These are phyloP conservation scores for Eublepharis macularius DNA, from an alignment of 2,113 vertebrate species.

Conservation along the genomic window DNA sequence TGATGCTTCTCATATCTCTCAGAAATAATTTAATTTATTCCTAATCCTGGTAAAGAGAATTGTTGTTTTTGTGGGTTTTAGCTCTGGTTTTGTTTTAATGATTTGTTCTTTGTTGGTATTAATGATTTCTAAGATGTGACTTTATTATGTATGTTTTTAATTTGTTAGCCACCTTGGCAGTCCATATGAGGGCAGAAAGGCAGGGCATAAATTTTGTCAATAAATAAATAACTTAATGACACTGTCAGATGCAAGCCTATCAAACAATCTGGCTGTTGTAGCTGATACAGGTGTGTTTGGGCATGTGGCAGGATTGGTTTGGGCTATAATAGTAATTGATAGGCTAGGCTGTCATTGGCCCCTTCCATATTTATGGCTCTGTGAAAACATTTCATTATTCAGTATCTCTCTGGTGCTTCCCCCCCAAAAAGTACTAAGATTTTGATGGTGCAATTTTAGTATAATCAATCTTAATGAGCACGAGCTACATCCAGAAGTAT, in stretches of 20 bases:
- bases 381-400: constrained; percentile 10
- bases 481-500: constrained; percentile 15
- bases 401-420: not conserved
- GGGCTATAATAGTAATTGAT: not conserved
- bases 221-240: not conserved
- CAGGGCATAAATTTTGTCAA: too few relatives aligned
- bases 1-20: not conserved
- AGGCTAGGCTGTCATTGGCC: not conserved
- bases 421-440: not conserved
- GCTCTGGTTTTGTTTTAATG: too few relatives aligned
- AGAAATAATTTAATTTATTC: not conserved
- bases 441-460: not conserved
- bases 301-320: not conserved
- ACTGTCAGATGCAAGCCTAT: not conserved
- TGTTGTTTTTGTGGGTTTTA: not conserved
- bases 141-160: too few relatives aligned
- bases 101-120: too few relatives aligned
- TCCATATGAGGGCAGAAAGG: too few relatives aligned
- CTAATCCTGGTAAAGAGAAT: not conserved
- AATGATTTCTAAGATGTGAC: too few relatives aligned
- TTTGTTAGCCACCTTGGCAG: too few relatives aligned
- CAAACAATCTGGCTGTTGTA: not conserved
- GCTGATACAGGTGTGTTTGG: not conserved
- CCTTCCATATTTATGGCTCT: not conserved
- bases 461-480: constrained; percentile 31